Conservation (phyloP, 2,797 vertebrate species). For the Buphagus erythrorhynchus region DNA sequence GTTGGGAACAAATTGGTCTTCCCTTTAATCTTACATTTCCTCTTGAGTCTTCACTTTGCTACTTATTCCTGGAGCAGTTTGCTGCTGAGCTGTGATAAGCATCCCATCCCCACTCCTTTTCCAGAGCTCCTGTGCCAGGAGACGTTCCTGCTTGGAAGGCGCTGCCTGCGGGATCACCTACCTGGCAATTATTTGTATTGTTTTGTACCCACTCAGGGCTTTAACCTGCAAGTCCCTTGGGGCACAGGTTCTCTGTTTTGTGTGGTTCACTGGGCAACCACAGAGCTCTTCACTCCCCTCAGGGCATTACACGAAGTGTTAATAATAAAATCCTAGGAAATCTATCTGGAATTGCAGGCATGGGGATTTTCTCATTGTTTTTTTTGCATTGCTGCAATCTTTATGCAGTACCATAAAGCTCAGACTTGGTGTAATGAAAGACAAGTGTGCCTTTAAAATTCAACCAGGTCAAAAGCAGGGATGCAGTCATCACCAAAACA, state of each 20-base stretch:
- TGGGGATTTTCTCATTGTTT: not conserved
- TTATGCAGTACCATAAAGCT: not conserved
- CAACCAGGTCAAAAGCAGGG: not conserved
- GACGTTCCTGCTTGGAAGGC: not conserved
- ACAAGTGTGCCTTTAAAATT: not conserved
- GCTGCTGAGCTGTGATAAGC: not conserved
- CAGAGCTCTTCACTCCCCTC: not conserved
- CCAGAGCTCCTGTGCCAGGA: conserved; percentile 1
- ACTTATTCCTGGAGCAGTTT: not conserved
- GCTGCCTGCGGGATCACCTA: not conserved
- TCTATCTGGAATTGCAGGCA: conserved; percentile 6
- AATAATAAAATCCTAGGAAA: conserved; percentile 39
- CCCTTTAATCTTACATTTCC: not conserved
- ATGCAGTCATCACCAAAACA: not conserved
- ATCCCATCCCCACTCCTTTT: not conserved
- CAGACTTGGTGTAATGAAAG: not conserved
- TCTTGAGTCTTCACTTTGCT: not conserved
- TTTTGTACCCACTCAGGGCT: not conserved
- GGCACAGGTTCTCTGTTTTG: conserved; percentile 29
- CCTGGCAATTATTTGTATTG: conserved; percentile 5
- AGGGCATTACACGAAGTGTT: not conserved
- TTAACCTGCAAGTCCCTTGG: not conserved
- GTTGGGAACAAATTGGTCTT: not conserved
- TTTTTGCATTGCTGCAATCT: not conserved
- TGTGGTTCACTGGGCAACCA: conserved; percentile 12